Evolutionary conservation across 2,113 vertebrate genomes (phyloP).

Genomic region (Nothobranchius kuhntae): DNA sequence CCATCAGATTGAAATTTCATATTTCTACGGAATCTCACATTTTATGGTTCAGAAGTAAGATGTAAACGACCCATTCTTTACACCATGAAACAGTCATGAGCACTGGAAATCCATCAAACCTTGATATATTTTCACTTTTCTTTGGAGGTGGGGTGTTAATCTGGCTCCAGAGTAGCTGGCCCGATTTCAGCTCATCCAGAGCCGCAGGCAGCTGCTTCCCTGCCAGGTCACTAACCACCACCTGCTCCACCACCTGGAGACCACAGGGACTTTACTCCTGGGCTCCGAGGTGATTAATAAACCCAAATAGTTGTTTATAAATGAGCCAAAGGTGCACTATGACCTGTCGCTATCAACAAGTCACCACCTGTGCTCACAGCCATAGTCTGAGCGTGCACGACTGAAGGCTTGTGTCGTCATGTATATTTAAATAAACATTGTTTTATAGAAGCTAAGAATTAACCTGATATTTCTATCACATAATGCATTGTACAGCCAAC

Average conservation of each 20-base stretch:
- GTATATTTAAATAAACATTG: not conserved
- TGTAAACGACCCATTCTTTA: no score
- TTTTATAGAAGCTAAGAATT: not conserved
- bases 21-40: no score
- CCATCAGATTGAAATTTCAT: no score
- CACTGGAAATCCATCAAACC: not conserved
- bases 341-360: conserved; percentile 31
- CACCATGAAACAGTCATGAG: not conserved
- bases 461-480: not conserved
- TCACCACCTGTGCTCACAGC: conserved; percentile 27
- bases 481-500: no score
- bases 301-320: conserved; percentile 45
- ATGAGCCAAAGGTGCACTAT: conserved; percentile 40
- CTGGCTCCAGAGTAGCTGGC: conserved; percentile 31
- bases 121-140: conserved; percentile 6
- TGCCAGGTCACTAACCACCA: conserved; percentile 47
- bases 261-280: conserved; percentile 30
- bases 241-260: conserved; percentile 62
- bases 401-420: no score
- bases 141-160: not conserved
- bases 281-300: conserved; percentile 35
- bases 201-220: conserved; percentile 41
- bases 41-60: no score
- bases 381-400: not conserved
- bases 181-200: conserved; percentile 36